phyloP scores from a whole-genome alignment of 2,888 invertebrate species.

The Pedicia rivosa region DNA sequence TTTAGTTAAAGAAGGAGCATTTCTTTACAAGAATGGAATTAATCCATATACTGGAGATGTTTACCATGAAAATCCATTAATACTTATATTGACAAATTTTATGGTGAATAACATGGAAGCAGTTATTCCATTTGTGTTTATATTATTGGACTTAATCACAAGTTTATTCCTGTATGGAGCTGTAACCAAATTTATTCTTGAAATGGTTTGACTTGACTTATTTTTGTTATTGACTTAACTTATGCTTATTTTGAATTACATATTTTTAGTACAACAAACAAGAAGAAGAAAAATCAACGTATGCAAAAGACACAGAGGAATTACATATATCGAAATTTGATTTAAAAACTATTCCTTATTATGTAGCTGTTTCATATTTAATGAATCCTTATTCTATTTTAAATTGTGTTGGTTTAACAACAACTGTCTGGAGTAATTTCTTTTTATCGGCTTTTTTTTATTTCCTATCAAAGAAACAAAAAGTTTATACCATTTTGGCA shows the following conservation, averaged over 20 bases:
- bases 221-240: neutral
- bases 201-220: conserved; percentile 16
- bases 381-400: conserved; percentile 81
- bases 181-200: conserved; percentile 48
- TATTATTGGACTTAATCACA: conserved; percentile 58
- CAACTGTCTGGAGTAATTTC: conserved; percentile 81
- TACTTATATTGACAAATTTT: conserved; percentile 46
- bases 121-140: conserved; percentile 45
- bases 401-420: conserved; percentile 77
- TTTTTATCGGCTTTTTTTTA: conserved; percentile 54
- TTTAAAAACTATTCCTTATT: conserved; percentile 36
- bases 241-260: neutral
- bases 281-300: conserved; percentile 32
- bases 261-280: conserved; percentile 35
- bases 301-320: conserved; percentile 43
- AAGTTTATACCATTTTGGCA: conserved; percentile 43
- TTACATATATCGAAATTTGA: conserved; percentile 31
- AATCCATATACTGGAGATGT: conserved; percentile 83
- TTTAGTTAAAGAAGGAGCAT: conserved; percentile 73
- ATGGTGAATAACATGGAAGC: conserved; percentile 38
- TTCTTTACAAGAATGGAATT: conserved; percentile 56
- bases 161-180: conserved; percentile 55
- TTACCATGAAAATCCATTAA: conserved; percentile 80
- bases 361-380: conserved; percentile 62
- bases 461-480: conserved; percentile 47